Conservation (phyloP, 2,888 invertebrate species). For the Adela reaumurella region DNA sequence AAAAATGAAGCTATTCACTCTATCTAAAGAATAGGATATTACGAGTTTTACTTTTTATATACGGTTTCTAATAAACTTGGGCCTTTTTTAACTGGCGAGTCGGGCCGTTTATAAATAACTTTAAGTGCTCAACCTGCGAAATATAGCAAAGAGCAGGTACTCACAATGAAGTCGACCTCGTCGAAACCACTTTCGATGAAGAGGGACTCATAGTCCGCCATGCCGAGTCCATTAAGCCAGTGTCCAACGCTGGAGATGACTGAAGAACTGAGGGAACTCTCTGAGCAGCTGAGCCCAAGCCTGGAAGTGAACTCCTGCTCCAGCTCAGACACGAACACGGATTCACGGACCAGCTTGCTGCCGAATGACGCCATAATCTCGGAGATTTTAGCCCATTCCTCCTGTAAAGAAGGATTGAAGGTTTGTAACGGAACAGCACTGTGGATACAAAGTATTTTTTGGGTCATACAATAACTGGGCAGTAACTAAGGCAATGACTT, state of each 20-base stretch:
- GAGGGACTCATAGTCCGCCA: constrained; percentile 80
- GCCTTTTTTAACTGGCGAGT: no score
- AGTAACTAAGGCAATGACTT: no score
- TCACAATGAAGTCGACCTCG: constrained; percentile 88
- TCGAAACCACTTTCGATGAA: constrained; percentile 88
- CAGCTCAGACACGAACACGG: constrained; percentile 73
- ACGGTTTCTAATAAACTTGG: no score
- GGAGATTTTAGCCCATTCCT: constrained; percentile 95
- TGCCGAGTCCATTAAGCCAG: constrained; percentile 73
- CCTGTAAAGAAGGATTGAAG: constrained; percentile 52
- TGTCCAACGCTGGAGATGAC: constrained; percentile 66
- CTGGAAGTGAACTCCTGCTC: constrained; percentile 76
- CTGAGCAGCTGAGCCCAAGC: constrained; percentile 58
- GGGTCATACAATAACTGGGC: no score
- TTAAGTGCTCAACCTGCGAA: no score
- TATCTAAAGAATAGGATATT: no score
- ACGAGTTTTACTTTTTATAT: no score
- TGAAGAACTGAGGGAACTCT: constrained; percentile 59
- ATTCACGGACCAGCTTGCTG: constrained; percentile 73
- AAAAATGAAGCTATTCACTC: no score
- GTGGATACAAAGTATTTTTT: no score
- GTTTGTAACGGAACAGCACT: no score
- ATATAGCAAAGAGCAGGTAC: no score
- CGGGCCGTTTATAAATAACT: no score
- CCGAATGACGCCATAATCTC: constrained; percentile 95